Conservation (phyloP, 1,140 invertebrate species). For the Leptopilina clavipes region DNA sequence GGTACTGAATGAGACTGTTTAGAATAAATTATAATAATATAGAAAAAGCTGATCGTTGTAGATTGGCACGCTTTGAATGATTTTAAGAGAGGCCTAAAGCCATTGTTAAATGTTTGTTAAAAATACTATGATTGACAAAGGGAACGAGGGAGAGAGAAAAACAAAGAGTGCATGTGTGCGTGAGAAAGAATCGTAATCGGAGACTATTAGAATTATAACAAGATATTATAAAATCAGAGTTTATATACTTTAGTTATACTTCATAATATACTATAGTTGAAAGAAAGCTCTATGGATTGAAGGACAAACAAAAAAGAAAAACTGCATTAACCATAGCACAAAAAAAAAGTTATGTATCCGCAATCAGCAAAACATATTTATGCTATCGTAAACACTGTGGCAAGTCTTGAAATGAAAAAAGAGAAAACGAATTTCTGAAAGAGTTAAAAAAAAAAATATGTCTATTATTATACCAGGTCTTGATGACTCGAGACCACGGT, state of each 20-base stretch:
- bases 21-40: slow-evolving; percentile 45
- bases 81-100: slow-evolving; percentile 68
- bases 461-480: slow-evolving; percentile 59
- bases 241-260: slow-evolving; percentile 72
- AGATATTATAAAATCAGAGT: slow-evolving; percentile 71
- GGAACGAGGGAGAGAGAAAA: slow-evolving; percentile 55
- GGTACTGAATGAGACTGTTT: background rate
- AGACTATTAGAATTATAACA: slow-evolving; percentile 67
- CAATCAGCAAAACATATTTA: slow-evolving; percentile 57
- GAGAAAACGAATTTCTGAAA: slow-evolving; percentile 42
- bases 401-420: slow-evolving; percentile 49
- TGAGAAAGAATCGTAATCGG: slow-evolving; percentile 62
- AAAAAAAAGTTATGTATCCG: slow-evolving; percentile 62
- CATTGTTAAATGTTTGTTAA: slow-evolving; percentile 72
- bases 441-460: slow-evolving; percentile 45
- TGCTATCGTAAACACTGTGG: slow-evolving; percentile 60
- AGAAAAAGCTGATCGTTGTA: slow-evolving; percentile 63
- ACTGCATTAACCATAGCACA: slow-evolving; percentile 67
- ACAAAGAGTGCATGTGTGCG: slow-evolving; percentile 50
- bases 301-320: slow-evolving; percentile 39
- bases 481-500: slow-evolving; percentile 51
- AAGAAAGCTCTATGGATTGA: slow-evolving; percentile 48
- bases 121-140: slow-evolving; percentile 60
- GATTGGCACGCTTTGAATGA: slow-evolving; percentile 57
- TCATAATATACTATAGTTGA: slow-evolving; percentile 63